Conservation (phyloP, 2,888 invertebrate genomes). For the Drosophila prostipennis region DNA sequence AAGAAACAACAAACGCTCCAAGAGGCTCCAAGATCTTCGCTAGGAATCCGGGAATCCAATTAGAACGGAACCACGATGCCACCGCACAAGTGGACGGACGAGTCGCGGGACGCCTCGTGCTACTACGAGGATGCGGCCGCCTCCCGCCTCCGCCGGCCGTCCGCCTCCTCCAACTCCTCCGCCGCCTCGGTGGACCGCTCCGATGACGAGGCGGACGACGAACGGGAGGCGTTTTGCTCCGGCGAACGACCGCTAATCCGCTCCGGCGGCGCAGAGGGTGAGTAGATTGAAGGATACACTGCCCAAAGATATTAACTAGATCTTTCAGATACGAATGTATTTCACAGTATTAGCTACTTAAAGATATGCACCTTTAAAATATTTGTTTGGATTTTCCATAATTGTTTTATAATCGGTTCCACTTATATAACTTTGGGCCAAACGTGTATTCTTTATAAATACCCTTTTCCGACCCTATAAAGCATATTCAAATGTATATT, state of each 20-base stretch:
- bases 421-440: too few relatives aligned
- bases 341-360: too few relatives aligned
- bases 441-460: too few relatives aligned
- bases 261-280: constrained; percentile 24
- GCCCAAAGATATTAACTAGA: neutral
- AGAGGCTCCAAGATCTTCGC: constrained; percentile 22
- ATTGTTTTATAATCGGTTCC: too few relatives aligned
- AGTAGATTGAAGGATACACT: constrained; percentile 11
- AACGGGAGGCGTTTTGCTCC: constrained; percentile 63
- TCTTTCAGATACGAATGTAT: neutral
- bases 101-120: constrained; percentile 66
- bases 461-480: too few relatives aligned
- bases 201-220: constrained; percentile 69
- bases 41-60: neutral
- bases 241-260: constrained; percentile 62
- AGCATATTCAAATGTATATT: too few relatives aligned
- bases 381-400: too few relatives aligned
- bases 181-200: constrained; percentile 55
- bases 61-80: constrained; percentile 46
- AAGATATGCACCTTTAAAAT: too few relatives aligned
- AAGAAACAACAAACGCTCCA: neutral
- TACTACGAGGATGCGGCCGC: constrained; percentile 54
- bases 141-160: constrained; percentile 24
- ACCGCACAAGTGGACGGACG: constrained; percentile 68
- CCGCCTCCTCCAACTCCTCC: constrained; percentile 42